Base-by-base conservation (phyloP, 2,797 vertebrate species). In the Brachymystax lenok region DNA sequence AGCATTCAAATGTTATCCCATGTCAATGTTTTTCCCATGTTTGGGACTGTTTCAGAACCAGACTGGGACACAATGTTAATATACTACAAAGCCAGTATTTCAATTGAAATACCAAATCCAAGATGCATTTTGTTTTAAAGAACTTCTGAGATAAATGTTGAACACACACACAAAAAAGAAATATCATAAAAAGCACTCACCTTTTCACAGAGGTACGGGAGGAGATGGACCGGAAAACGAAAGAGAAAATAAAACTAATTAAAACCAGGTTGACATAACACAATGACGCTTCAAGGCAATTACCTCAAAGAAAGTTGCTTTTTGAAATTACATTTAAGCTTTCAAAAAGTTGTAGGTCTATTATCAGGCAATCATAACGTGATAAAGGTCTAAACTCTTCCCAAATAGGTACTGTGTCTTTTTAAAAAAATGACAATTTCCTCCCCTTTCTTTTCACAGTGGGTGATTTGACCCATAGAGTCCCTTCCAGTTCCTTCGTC, bases 121-220 rank as follows among this genome's bases (percentile, higher is more conserved):
- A 59, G 19, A 10, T 21, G 12, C 40, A 46, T 46, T 46, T 46
- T 12, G 40, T 46, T 46, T 46, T 3, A 21, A 59, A 59, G 10
- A 35, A 21, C 19, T 50, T 40, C 33, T 40, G 7, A 71, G n/a
- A 56, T 21, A 76, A 81, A 76, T 59, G 50, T 21, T 52, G 17
- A 6, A n/a, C 17, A 59, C 21, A 59, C 10, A 46, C 10, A 46
- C 10, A 46, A 10, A 21, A 59, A 3, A n/a, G 24, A 66, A 66
- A 14, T 28, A 12, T 12, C 14, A 28, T 16, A 78, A 33, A 74
- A 75, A 74, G 33, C n/a, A 69, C 84, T 86, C 85, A 89, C 88
- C 88, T 89, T 81, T 83, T 77, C 40, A 69, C 54, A 54, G 59
- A 13, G 74, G 73, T 70, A 30, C 77, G 51, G 66, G 28, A 59